Base-by-base conservation (phyloP, 2,113 vertebrate species). In the Atlantisia rogersi region DNA sequence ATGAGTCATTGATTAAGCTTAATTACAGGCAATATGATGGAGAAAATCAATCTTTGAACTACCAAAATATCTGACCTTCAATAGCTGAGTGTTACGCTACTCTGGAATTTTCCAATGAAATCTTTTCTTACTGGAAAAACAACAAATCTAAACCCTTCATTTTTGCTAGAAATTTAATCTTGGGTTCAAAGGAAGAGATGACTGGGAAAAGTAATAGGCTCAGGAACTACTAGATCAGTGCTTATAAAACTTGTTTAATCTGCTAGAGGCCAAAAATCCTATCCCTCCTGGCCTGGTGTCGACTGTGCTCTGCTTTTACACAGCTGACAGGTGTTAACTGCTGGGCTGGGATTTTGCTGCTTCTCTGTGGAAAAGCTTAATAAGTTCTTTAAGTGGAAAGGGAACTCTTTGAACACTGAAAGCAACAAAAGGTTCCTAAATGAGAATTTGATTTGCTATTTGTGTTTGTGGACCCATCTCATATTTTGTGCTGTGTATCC, bases 1-100 rank as follows among this genome's bases (percentile, higher is more conserved):
- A 52, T 94, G 91, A 96, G 80, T 96, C 83, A 95, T 95, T 96
- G 94, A 94, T 95, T 95, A 95, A 75, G 69, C 74, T 86, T 95
- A 91, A 95, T 95, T 96, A 91, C 53, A 91, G 86, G 39, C n/a
- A 82, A 91, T 89, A 84, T 71, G 77, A 87, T 75, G 69, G 81
- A 52, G 52, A 86, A 95, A 91, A 91, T 95, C 91, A 89, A 71
- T 96, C 77, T 88, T 17, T 91, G 69, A 91, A 35, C 32, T 60
- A 92, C 73, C 29, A 75, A 79, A 95, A 94, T 92, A 91, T 29
- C 65, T 95, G 86, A 86, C 92, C 88, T 92, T 88, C 83, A 84
- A 5, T 75, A 86, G 52, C 69, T 84, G 56, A 88, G 56, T 56
- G 56, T 78, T 95, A 86, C 88, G 26, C 62, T 82, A 42, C n/a